Evolutionary conservation across 2,888 invertebrate genomes (phyloP).

Genomic region (Euspilapteryx auroguttella): DNA sequence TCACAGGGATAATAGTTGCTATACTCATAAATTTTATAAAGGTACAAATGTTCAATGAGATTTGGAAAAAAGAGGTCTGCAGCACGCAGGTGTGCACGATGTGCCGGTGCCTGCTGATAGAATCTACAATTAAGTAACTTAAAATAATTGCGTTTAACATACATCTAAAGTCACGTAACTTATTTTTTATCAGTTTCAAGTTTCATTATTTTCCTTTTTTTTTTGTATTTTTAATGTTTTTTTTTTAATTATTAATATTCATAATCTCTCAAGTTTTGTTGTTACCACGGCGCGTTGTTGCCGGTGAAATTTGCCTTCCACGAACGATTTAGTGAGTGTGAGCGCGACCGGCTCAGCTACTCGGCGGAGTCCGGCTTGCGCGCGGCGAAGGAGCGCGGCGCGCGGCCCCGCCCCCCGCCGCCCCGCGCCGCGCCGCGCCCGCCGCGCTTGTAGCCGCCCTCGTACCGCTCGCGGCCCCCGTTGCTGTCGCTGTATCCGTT

Average conservation of each 20-base stretch:
- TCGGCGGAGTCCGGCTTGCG: conserved; percentile 35
- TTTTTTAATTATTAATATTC: conserved; percentile 43
- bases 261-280: conserved; percentile 59
- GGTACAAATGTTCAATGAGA: conserved; percentile 8
- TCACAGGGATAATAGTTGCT: too few relatives aligned
- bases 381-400: conserved; percentile 24
- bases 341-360: conserved; percentile 14
- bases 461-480: conserved; percentile 36
- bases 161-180: conserved; percentile 59
- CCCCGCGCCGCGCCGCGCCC: conserved; percentile 61
- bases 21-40: conserved; percentile 4
- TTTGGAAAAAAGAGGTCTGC: conserved; percentile 8
- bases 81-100: conserved; percentile 10
- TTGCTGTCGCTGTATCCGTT: conserved; percentile 37
- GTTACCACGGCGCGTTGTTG: conserved; percentile 63
- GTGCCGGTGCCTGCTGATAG: conserved; percentile 16
- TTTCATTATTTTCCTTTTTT: conserved; percentile 63
- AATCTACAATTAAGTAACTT: conserved; percentile 57
- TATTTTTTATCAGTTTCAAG: conserved; percentile 58
- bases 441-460: conserved; percentile 22
- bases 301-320: conserved; percentile 72
- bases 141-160: conserved; percentile 58
- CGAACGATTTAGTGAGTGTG: conserved; percentile 52
- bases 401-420: conserved; percentile 21
- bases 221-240: conserved; percentile 41